Evolutionary conservation across 2,113 vertebrate genomes (phyloP).

Genomic region (Serilophus lunatus): DNA sequence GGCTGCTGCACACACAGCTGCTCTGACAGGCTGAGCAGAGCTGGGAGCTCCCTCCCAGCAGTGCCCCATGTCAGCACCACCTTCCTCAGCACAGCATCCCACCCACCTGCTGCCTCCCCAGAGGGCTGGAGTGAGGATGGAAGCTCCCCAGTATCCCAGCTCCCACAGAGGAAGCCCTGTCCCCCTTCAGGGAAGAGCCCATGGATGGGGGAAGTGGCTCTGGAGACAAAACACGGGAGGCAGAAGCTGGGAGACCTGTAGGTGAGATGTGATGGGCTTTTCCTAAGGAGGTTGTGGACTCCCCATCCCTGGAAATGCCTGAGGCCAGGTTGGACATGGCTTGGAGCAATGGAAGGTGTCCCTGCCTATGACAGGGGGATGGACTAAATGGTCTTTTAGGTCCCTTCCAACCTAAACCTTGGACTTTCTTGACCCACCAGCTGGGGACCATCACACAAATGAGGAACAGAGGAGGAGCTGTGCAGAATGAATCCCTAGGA

Average conservation of each 20-base stretch:
- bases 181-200: background rate
- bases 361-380: background rate
- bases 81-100: fast-evolving
- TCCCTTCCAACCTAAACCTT: background rate
- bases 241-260: background rate
- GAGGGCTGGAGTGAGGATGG: fast-evolving
- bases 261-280: background rate
- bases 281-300: background rate
- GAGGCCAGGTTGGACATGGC: fast-evolving
- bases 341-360: background rate
- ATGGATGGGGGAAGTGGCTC: background rate
- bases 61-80: background rate
- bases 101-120: background rate
- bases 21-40: no score
- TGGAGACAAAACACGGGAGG: background rate
- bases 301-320: background rate
- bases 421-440: background rate
- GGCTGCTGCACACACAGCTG: no score
- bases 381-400: background rate
- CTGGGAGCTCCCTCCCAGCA: background rate
- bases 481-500: background rate
- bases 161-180: background rate
- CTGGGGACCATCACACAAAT: background rate
- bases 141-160: background rate
- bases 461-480: background rate